A percentile compares a stretch with the other conserved stretches of the same genome.
Conservation (phyloP, 2,113 vertebrate genomes). For the Rafetus swinhoei region DNA sequence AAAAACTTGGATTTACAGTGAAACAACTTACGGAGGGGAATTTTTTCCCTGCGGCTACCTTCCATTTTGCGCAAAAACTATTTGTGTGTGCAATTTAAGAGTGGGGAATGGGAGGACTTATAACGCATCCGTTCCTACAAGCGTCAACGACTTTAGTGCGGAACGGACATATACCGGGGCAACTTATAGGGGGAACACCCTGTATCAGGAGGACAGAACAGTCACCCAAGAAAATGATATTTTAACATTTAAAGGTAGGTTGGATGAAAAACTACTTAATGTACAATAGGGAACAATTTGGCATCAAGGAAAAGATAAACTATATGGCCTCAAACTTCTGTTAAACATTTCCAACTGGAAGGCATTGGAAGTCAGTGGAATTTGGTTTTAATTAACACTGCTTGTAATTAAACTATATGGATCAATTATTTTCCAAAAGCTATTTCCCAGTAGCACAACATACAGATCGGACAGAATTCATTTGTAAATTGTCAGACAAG, state of each 20-base stretch:
- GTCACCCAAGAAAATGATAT: background rate
- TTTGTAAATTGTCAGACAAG: constrained; percentile 27
- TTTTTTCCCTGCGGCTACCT: too few relatives aligned
- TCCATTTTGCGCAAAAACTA: too few relatives aligned
- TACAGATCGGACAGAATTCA: background rate
- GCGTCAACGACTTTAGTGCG: too few relatives aligned
- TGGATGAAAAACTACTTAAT: background rate
- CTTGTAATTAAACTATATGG: background rate
- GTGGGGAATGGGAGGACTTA: too few relatives aligned
- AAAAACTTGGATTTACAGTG: too few relatives aligned
- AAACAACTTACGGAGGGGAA: too few relatives aligned
- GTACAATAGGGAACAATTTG: background rate
- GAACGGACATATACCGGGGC: too few relatives aligned
- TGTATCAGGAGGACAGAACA: background rate
- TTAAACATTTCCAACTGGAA: constrained; percentile 36
- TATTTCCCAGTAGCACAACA: background rate
- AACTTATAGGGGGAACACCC: too few relatives aligned
- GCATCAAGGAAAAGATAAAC: background rate
- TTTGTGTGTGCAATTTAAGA: too few relatives aligned
- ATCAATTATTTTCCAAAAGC: background rate
- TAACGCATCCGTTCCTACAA: too few relatives aligned
- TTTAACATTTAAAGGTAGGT: background rate
- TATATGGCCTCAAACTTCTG: background rate
- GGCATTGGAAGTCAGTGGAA: background rate
- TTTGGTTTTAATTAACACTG: constrained; percentile 1